Evolutionary conservation across 2,797 vertebrate genomes (phyloP).

Genomic region (Pithecia hirsuta): DNA sequence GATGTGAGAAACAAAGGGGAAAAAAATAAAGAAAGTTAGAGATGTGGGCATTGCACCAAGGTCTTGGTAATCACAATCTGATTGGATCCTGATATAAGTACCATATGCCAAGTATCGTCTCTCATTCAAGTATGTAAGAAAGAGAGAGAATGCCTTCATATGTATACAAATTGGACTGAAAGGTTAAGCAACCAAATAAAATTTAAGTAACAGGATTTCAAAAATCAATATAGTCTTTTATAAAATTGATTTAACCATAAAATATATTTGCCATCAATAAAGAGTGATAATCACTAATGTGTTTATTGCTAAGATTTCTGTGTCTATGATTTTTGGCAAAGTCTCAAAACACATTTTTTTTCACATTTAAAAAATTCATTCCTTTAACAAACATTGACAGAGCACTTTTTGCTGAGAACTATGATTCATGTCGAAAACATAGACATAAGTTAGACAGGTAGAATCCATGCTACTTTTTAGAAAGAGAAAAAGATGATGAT

Average conservation of each 20-base stretch:
- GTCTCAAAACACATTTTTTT: not conserved
- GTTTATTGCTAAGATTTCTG: not conserved
- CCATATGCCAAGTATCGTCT: fast-evolving
- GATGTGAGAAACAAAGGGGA: not conserved
- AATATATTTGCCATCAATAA: not conserved
- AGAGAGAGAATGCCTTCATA: not conserved
- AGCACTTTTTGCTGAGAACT: not conserved
- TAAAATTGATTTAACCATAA: not conserved
- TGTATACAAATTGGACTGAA: not conserved
- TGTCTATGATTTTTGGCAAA: not conserved
- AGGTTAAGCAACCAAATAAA: not conserved
- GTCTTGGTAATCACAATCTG: not conserved
- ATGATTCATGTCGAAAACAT: not conserved
- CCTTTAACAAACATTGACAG: not conserved
- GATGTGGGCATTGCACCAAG: not conserved
- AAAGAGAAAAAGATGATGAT: not conserved
- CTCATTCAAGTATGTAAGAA: not conserved
- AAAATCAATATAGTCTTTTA: not conserved
- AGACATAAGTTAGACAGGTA: not conserved
- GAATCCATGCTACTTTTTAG: not conserved
- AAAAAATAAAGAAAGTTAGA: not conserved
- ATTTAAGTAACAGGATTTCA: not conserved
- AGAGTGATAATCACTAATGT: not conserved
- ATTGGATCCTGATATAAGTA: not conserved
- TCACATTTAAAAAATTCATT: not conserved